phyloP scores from a whole-genome alignment of 2,113 vertebrate species.

The Collichthys lucidus region DNA sequence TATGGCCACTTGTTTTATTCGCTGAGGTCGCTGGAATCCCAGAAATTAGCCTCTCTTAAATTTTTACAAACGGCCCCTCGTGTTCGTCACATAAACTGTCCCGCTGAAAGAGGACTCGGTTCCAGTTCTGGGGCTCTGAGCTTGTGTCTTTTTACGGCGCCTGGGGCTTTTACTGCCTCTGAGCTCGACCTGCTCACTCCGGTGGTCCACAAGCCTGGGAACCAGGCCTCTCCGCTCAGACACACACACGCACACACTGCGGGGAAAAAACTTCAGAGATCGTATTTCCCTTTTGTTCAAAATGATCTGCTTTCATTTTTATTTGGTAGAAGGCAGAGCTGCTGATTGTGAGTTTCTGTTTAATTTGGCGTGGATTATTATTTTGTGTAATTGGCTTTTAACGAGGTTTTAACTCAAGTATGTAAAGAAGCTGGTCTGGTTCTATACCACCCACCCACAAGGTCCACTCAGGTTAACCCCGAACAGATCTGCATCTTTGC shows the following conservation, averaged over 20 bases:
- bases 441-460: conserved; percentile 72
- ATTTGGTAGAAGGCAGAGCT: conserved; percentile 60
- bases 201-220: conserved; percentile 72
- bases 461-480: conserved; percentile 69
- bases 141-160: conserved; percentile 39
- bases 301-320: conserved; percentile 64
- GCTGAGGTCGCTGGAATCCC: conserved; percentile 85
- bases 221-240: conserved; percentile 44
- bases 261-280: conserved; percentile 36
- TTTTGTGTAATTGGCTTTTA: conserved; percentile 80
- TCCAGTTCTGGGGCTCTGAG: conserved; percentile 54
- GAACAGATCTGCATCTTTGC: conserved; percentile 57
- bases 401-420: conserved; percentile 72
- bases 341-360: conserved; percentile 69
- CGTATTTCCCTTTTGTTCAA: conserved; percentile 68
- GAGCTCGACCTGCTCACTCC: conserved; percentile 64
- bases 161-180: conserved; percentile 68
- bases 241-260: conserved; percentile 20
- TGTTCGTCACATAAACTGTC: conserved; percentile 79
- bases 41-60: conserved; percentile 83
- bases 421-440: conserved; percentile 56
- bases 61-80: conserved; percentile 80
- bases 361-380: conserved; percentile 75
- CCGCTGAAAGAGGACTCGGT: conserved; percentile 75
- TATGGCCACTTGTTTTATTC: conserved; percentile 81